Conservation (phyloP, 2,888 invertebrate species). For the Zelleria hepariella region DNA sequence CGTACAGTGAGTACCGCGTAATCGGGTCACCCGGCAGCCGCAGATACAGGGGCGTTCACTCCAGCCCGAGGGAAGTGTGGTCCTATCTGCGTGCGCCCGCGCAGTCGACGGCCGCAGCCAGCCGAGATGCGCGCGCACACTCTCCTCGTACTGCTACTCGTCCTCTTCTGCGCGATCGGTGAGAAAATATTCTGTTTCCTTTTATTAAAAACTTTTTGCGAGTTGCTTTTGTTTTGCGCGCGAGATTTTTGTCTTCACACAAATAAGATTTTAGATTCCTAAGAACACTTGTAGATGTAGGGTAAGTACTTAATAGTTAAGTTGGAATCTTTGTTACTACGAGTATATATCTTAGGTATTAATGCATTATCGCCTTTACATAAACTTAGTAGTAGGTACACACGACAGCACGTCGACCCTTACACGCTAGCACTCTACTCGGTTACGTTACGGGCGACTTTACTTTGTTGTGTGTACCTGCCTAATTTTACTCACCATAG, state of each 20-base stretch:
- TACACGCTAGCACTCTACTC: too few species aligned
- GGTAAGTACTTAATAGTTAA: too few species aligned
- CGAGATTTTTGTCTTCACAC: background rate
- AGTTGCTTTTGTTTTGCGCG: background rate
- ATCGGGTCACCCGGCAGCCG: background rate
- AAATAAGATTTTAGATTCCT: too few species aligned
- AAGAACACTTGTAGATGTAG: too few species aligned
- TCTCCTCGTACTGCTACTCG: background rate
- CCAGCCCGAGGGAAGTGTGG: background rate
- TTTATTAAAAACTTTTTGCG: background rate
- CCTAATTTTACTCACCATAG: too few species aligned
- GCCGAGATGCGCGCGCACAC: background rate
- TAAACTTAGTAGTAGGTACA: too few species aligned
- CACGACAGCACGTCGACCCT: too few species aligned
- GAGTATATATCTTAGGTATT: too few species aligned
- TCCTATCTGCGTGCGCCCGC: background rate
- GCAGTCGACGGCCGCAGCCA: background rate
- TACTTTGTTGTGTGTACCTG: too few species aligned
- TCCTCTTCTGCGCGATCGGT: background rate
- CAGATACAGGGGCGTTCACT: background rate
- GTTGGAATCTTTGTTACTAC: too few species aligned
- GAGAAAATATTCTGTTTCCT: background rate
- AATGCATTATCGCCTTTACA: too few species aligned
- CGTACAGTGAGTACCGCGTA: background rate
- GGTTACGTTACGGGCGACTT: too few species aligned